These are phyloP conservation scores for Gallinago solitaria DNA, from an alignment of 2,797 vertebrate genomes.

Conservation along the genomic window DNA sequence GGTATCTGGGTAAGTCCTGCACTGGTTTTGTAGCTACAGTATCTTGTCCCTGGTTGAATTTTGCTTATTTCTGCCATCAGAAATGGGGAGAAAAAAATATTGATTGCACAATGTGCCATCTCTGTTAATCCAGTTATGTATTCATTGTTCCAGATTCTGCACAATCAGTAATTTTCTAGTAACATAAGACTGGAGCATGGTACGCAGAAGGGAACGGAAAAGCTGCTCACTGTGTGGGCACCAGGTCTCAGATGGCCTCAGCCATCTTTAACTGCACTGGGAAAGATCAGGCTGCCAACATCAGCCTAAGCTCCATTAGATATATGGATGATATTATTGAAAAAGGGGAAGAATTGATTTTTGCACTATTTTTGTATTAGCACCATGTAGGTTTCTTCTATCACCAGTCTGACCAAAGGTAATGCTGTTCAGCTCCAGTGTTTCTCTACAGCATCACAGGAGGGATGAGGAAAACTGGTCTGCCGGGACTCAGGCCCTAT, in stretches of 20 bases:
- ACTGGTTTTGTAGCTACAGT: neutral
- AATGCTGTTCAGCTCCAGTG: neutral
- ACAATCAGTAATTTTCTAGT: neutral
- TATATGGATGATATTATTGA: neutral
- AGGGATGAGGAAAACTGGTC: fast-evolving
- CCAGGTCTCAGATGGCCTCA: neutral
- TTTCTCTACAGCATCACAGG: neutral
- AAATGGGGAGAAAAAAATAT: neutral
- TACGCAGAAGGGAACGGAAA: neutral
- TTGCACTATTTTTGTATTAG: neutral
- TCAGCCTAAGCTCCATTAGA: neutral
- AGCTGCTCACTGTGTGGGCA: neutral
- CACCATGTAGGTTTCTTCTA: neutral
- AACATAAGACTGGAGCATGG: neutral
- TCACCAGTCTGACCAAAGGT: neutral
- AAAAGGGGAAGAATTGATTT: neutral
- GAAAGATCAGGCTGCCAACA: neutral
- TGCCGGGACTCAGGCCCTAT: neutral
- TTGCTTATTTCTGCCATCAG: neutral
- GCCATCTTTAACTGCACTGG: neutral
- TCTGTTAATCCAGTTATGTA: neutral
- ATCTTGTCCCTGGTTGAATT: neutral
- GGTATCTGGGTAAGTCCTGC: neutral
- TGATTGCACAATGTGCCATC: neutral
- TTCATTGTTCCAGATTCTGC: neutral